A percentile compares a stretch with the other conserved stretches of the same genome.
phyloP scores from a whole-genome alignment of 1,140 invertebrate genomes.

The Eriocheir sinensis region DNA sequence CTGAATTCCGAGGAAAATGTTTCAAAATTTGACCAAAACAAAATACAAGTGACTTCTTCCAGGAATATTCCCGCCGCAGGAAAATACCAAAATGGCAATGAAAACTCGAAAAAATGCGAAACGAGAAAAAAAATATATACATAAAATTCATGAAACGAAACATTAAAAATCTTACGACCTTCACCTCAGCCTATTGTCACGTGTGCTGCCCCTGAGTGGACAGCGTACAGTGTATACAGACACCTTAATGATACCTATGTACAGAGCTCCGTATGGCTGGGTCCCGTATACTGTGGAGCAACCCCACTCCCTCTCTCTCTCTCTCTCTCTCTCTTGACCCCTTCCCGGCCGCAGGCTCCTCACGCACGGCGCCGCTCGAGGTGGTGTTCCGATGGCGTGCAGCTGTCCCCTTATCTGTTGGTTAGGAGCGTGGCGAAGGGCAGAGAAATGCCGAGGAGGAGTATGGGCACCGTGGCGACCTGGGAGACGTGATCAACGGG shows the following conservation, averaged over 20 bases:
- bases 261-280: neutral
- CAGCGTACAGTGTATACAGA: neutral
- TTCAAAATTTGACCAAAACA: neutral
- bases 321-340: too few species aligned
- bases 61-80: neutral
- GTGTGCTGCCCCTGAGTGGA: neutral
- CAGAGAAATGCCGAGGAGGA: neutral
- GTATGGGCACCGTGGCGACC: neutral
- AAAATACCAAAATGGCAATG: too few species aligned
- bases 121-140: too few species aligned
- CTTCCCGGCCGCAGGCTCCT: neutral
- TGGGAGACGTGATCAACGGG: neutral
- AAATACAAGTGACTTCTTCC: neutral
- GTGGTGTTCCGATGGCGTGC: neutral
- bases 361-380: neutral
- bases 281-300: neutral
- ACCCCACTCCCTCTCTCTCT: neutral
- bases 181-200: neutral
- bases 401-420: conserved; percentile 57
- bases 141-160: too few species aligned
- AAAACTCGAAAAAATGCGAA: too few species aligned
- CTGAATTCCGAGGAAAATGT: neutral
- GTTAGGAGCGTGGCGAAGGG: conserved; percentile 33
- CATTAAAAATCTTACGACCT: neutral
- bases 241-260: neutral